These are phyloP conservation scores for Listronotus bonariensis DNA, from an alignment of 1,140 invertebrate species.

Conservation along the genomic window DNA sequence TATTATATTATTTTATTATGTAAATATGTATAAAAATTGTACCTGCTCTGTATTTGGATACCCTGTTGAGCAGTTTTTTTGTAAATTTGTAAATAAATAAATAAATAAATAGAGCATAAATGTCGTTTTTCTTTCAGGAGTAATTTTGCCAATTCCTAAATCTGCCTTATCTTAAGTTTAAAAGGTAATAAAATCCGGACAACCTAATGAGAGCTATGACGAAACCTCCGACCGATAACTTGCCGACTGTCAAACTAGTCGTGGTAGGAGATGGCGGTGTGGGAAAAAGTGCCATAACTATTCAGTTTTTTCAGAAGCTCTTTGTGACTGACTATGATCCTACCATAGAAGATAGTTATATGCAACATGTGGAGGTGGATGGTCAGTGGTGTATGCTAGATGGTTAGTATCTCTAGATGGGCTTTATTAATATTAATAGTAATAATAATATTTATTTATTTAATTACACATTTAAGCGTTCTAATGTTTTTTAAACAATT, in stretches of 20 bases:
- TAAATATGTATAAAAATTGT: no score
- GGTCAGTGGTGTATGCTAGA: constrained; percentile 90
- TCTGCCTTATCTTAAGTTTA: not conserved
- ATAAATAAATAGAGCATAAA: no score
- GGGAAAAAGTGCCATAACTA: constrained; percentile 89
- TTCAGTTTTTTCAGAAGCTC: constrained; percentile 86
- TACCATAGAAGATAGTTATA: constrained; percentile 89
- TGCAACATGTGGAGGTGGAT: constrained; percentile 91
- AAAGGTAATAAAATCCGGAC: constrained; percentile 8
- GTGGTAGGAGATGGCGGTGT: constrained; percentile 90
- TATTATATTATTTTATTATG: no score
- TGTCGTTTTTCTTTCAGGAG: no score
- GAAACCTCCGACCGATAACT: constrained; percentile 75
- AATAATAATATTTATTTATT: no score
- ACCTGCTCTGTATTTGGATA: no score
- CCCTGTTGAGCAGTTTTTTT: no score
- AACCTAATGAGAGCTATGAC: constrained; percentile 53
- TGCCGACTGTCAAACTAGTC: constrained; percentile 84
- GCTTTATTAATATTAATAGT: no score
- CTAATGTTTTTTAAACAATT: no score
- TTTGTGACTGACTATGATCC: constrained; percentile 91
- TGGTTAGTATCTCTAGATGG: constrained; percentile 67
- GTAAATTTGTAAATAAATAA: no score
- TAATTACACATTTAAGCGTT: no score
- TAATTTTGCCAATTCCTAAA: no score